A percentile compares a stretch with the other conserved stretches of the same genome.
Conservation (phyloP, 1,140 invertebrate species). For the Araneus ventricosus region DNA sequence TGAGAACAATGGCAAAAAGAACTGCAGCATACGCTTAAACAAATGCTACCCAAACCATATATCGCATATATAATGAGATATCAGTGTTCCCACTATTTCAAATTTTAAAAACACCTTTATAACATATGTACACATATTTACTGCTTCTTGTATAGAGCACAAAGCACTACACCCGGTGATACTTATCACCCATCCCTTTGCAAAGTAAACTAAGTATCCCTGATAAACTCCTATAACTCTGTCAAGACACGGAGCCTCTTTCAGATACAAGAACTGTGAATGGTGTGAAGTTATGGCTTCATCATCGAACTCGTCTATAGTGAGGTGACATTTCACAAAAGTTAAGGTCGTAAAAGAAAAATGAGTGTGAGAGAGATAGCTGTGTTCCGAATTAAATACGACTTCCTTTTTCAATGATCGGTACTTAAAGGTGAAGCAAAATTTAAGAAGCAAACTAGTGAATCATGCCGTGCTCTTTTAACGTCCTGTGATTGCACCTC, state of each 20-base stretch:
- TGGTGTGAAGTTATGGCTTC: constrained; percentile 40
- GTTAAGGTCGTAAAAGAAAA: constrained; percentile 26
- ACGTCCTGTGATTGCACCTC: neutral
- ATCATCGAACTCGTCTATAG: constrained; percentile 11
- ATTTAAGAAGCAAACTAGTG: constrained; percentile 36
- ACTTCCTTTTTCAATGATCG: constrained; percentile 50
- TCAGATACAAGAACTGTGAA: neutral
- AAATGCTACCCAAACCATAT: too few relatives aligned
- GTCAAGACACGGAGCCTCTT: neutral
- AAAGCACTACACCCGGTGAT: neutral
- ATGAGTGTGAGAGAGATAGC: neutral
- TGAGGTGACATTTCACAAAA: constrained; percentile 9
- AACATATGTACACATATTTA: neutral
- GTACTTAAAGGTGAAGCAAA: constrained; percentile 26
- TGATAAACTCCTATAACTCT: neutral
- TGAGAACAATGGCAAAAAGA: too few relatives aligned
- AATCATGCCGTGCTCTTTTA: constrained; percentile 39
- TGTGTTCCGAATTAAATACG: constrained; percentile 30
- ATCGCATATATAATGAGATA: too few relatives aligned
- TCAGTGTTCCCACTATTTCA: neutral
- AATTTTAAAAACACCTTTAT: neutral
- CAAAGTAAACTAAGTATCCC: neutral
- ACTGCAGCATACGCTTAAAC: too few relatives aligned
- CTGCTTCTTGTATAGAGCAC: neutral
- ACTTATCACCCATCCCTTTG: neutral